Percentiles rank a stretch among this genome's conserved stretches.
phyloP scores from a whole-genome alignment of 2,888 invertebrate genomes.

The Andrena chrysosceles region DNA sequence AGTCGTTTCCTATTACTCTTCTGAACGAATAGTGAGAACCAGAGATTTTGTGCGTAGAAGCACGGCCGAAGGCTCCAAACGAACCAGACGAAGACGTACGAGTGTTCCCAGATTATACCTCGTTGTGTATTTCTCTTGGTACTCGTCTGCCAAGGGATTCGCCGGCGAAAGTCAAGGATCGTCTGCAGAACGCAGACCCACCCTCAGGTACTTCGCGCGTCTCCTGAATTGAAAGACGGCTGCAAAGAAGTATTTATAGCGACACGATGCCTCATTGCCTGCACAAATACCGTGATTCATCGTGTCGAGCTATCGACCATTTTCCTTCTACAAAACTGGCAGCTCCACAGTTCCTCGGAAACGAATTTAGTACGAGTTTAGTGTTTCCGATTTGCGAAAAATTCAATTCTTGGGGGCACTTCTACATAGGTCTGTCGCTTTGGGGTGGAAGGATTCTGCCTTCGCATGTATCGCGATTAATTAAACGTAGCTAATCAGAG shows the following conservation, averaged over 20 bases:
- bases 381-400: slow-evolving; percentile 28
- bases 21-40: too few species aligned
- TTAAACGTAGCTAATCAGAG: too few species aligned
- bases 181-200: background rate
- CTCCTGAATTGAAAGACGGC: slow-evolving; percentile 70
- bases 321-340: background rate
- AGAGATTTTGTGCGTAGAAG: background rate
- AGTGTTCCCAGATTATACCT: slow-evolving; percentile 19
- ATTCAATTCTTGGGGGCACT: slow-evolving; percentile 20
- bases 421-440: slow-evolving; percentile 3
- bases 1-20: too few species aligned
- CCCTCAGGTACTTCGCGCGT: slow-evolving; percentile 21
- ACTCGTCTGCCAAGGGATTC: background rate
- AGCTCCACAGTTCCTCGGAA: slow-evolving; percentile 34
- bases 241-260: slow-evolving; percentile 73
- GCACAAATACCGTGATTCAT: slow-evolving; percentile 71
- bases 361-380: slow-evolving; percentile 35
- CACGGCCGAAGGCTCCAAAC: background rate
- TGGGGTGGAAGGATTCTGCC: slow-evolving; percentile 3
- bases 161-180: background rate
- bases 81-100: slow-evolving; percentile 36
- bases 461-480: too few species aligned
- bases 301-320: slow-evolving; percentile 28
- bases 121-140: slow-evolving; percentile 27
- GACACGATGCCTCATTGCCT: slow-evolving; percentile 66